Conservation (phyloP, 2,888 invertebrate species). For the Beris chalybata region DNA sequence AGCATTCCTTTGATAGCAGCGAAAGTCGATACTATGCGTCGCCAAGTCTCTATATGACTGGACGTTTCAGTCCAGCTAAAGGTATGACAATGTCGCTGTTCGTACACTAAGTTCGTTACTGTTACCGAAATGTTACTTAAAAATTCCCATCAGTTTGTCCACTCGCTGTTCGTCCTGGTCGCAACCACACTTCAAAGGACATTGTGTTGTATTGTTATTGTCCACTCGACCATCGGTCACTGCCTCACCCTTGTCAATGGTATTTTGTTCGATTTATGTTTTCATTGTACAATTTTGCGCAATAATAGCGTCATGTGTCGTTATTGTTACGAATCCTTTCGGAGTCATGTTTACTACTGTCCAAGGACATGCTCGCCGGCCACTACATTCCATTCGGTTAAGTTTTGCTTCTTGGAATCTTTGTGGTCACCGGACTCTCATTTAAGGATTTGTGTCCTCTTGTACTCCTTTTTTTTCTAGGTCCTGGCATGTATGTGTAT, state of each 20-base stretch:
- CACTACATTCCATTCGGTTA: background rate
- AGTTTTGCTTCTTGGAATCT: background rate
- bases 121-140: conserved; percentile 14
- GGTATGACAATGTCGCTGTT: conserved; percentile 36
- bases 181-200: background rate
- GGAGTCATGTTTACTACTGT: conserved; percentile 18
- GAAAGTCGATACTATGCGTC: conserved; percentile 37
- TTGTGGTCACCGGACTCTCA: no score
- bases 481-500: background rate
- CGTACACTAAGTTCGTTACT: background rate
- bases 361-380: background rate
- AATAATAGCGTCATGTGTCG: conserved; percentile 29
- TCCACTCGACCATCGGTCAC: background rate
- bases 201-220: conserved; percentile 1
- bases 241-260: conserved; percentile 10
- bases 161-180: background rate
- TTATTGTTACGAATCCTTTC: conserved; percentile 21
- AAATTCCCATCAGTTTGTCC: background rate
- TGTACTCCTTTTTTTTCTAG: background rate
- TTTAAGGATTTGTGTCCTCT: no score
- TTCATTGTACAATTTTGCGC: conserved; percentile 24
- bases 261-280: conserved; percentile 34
- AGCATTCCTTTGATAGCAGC: conserved; percentile 34
- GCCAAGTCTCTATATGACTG: conserved; percentile 29
- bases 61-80: conserved; percentile 41